Evolutionary conservation across 2,888 invertebrate species (phyloP).

Genomic region (Octonoba sinensis): DNA sequence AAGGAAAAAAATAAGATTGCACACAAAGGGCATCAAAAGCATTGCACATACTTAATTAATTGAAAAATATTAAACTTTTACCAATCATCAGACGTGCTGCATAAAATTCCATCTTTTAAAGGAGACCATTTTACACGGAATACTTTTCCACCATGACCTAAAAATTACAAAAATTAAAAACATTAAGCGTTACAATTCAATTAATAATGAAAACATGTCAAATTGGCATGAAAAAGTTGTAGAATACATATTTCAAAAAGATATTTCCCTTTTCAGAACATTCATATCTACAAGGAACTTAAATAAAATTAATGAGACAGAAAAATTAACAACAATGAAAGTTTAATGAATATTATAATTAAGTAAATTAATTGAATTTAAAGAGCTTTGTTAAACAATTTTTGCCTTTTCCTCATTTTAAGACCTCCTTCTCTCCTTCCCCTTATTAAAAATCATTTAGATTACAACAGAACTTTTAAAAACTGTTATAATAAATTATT

Average conservation of each 20-base stretch:
- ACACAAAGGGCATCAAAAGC: neutral
- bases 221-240: neutral
- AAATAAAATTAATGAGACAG: too few species aligned
- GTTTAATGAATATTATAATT: too few species aligned
- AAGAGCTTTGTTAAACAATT: too few species aligned
- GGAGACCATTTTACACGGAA: slow-evolving; percentile 73
- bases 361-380: too few species aligned
- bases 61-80: slow-evolving; percentile 57
- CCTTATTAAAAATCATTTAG: too few species aligned
- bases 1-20: neutral
- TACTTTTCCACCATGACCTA: slow-evolving; percentile 72
- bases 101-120: slow-evolving; percentile 70
- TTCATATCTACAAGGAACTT: neutral
- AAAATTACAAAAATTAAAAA: neutral
- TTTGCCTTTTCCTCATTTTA: too few species aligned
- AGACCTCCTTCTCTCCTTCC: too few species aligned
- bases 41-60: neutral
- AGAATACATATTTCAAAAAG: neutral
- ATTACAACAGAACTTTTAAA: too few species aligned
- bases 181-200: too few species aligned
- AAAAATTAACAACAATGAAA: too few species aligned
- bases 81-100: slow-evolving; percentile 73
- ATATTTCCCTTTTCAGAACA: neutral
- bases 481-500: too few species aligned
- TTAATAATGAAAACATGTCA: neutral